Percentiles rank a stretch among this genome's conserved stretches.
Evolutionary conservation across 2,888 invertebrate genomes (phyloP).

Genomic region (Papilio gigon): DNA sequence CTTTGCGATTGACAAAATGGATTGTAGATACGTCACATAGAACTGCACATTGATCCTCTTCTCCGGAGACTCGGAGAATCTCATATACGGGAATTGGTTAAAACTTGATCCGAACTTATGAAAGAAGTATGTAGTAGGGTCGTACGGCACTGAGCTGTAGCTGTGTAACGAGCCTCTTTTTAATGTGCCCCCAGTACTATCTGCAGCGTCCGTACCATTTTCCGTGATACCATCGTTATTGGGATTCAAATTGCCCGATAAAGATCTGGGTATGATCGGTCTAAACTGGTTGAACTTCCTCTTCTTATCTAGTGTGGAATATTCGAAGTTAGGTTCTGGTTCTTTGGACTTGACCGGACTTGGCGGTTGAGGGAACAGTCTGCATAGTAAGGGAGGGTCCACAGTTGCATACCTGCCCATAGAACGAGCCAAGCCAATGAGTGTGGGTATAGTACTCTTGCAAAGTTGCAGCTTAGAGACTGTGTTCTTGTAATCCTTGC

Average conservation of each 20-base stretch:
- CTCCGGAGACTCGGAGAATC: conserved; percentile 88
- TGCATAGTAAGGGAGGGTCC: conserved; percentile 90
- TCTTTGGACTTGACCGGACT: conserved; percentile 80
- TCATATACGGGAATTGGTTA: conserved; percentile 92
- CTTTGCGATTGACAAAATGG: conserved; percentile 90
- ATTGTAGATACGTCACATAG: conserved; percentile 90
- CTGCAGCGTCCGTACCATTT: conserved; percentile 67
- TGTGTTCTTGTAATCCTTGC: conserved; percentile 77
- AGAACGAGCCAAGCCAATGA: conserved; percentile 93
- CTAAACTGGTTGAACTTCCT: conserved; percentile 88
- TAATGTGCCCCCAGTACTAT: conserved; percentile 64
- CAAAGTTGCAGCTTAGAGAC: conserved; percentile 89
- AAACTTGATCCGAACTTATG: conserved; percentile 96
- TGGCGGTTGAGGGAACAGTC: conserved; percentile 91
- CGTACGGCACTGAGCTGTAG: conserved; percentile 87
- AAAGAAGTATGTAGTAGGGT: conserved; percentile 93
- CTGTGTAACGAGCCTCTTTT: conserved; percentile 78
- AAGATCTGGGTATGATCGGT: conserved; percentile 94
- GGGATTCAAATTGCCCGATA: conserved; percentile 91
- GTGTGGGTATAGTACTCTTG: conserved; percentile 91
- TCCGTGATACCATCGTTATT: conserved; percentile 78
- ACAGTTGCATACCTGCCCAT: conserved; percentile 93
- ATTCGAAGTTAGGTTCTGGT: conserved; percentile 70
- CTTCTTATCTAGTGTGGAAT: conserved; percentile 83
- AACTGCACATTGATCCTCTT: conserved; percentile 86